Evolutionary conservation across 2,797 vertebrate genomes (phyloP).

Genomic region (Girardinus metallicus): DNA sequence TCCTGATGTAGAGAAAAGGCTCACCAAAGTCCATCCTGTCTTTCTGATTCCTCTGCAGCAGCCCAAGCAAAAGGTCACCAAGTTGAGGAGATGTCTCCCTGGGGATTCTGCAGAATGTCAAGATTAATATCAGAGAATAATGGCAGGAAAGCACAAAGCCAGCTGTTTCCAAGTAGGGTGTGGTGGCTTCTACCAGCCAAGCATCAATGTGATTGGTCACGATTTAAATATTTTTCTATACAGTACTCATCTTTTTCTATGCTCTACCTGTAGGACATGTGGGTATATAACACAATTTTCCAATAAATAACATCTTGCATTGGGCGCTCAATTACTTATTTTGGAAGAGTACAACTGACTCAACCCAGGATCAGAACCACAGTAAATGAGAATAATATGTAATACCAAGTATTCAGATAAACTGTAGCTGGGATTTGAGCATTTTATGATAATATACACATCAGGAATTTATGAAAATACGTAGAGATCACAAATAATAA

Average conservation of each 20-base stretch:
- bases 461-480: too few species aligned
- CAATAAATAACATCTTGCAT: neutral
- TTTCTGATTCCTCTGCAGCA: conserved; percentile 97
- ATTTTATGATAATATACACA: too few species aligned
- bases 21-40: conserved; percentile 97
- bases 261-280: neutral
- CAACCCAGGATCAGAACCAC: neutral
- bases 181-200: neutral
- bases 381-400: neutral
- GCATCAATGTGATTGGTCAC: neutral
- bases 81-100: conserved; percentile 92
- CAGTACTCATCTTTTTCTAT: neutral
- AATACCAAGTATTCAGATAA: too few species aligned
- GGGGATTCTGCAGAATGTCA: conserved; percentile 85
- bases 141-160: neutral
- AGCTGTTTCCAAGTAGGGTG: neutral
- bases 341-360: neutral
- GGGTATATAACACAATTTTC: neutral
- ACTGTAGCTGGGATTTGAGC: too few species aligned
- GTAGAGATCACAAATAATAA: too few species aligned
- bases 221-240: neutral
- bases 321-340: neutral
- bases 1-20: conserved; percentile 45
- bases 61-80: conserved; percentile 87
- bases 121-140: neutral